phyloP scores from a whole-genome alignment of 2,888 invertebrate genomes.

The Cetonia aurata region DNA sequence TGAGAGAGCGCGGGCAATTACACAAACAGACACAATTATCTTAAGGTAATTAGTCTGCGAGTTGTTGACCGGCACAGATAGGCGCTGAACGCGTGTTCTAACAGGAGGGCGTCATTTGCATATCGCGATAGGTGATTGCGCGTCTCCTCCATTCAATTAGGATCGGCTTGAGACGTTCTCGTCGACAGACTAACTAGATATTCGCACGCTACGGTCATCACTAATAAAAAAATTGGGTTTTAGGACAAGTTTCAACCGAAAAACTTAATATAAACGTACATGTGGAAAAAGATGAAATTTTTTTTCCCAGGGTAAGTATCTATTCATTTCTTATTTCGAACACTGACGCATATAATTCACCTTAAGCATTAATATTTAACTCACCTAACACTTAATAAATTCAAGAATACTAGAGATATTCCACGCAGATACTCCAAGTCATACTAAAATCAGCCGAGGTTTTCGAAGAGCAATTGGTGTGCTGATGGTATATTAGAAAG shows the following conservation, averaged over 20 bases:
- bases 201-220: conserved; percentile 40
- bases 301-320: neutral
- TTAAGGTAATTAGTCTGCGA: conserved; percentile 52
- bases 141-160: conserved; percentile 51
- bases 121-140: conserved; percentile 56
- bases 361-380: neutral
- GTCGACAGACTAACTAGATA: conserved; percentile 48
- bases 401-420: conserved; percentile 12
- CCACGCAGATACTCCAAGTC: conserved; percentile 10
- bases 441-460: neutral
- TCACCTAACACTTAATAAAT: conserved; percentile 22
- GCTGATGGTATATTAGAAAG: conserved; percentile 5
- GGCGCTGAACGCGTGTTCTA: conserved; percentile 52
- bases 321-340: neutral
- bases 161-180: conserved; percentile 44
- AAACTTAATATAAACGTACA: no score
- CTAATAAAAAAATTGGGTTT: conserved; percentile 31
- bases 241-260: no score
- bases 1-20: conserved; percentile 46
- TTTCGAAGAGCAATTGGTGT: no score
- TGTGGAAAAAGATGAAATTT: neutral
- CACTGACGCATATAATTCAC: neutral
- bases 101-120: conserved; percentile 55
- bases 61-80: conserved; percentile 49
- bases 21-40: conserved; percentile 55